Evolutionary conservation across 1,140 invertebrate species (phyloP).

Genomic region (Leptinotarsa texana): DNA sequence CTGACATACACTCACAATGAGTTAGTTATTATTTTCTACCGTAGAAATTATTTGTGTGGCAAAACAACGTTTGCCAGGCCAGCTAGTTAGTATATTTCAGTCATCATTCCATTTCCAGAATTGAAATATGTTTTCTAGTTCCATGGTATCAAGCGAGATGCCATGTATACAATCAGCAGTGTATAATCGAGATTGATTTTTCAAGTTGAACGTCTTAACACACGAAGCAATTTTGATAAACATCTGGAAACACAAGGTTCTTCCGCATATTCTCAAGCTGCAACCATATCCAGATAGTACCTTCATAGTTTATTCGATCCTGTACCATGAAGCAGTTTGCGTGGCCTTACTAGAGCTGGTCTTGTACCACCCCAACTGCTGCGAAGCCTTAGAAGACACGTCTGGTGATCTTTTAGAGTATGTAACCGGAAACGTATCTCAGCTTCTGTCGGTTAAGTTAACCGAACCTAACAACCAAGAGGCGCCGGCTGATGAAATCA

Average conservation of each 20-base stretch:
- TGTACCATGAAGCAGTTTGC: slow-evolving; percentile 56
- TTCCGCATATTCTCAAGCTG: slow-evolving; percentile 70
- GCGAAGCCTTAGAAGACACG: slow-evolving; percentile 68
- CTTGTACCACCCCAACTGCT: slow-evolving; percentile 73
- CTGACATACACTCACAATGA: too few relatives aligned
- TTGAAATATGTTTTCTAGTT: too few relatives aligned
- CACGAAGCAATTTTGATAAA: slow-evolving; percentile 76
- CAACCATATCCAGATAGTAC: slow-evolving; percentile 67
- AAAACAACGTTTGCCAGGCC: too few relatives aligned
- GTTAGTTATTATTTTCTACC: too few relatives aligned
- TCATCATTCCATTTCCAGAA: too few relatives aligned
- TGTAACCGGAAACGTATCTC: slow-evolving; percentile 55
- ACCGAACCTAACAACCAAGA: slow-evolving; percentile 56
- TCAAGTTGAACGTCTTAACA: slow-evolving; percentile 68
- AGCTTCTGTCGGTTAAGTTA: slow-evolving; percentile 47
- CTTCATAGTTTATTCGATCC: slow-evolving; percentile 70
- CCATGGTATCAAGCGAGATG: too few relatives aligned
- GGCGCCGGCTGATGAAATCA: slow-evolving; percentile 62
- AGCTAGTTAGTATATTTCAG: too few relatives aligned
- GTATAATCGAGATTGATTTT: slow-evolving; percentile 31
- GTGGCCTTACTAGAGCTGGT: slow-evolving; percentile 74
- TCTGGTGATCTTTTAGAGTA: slow-evolving; percentile 78
- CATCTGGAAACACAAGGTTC: slow-evolving; percentile 76
- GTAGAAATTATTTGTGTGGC: too few relatives aligned
- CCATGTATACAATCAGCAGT: too few relatives aligned